These are phyloP conservation scores for Spea multiplicata DNA, from an alignment of 2,113 vertebrate species.

Conservation along the genomic window DNA sequence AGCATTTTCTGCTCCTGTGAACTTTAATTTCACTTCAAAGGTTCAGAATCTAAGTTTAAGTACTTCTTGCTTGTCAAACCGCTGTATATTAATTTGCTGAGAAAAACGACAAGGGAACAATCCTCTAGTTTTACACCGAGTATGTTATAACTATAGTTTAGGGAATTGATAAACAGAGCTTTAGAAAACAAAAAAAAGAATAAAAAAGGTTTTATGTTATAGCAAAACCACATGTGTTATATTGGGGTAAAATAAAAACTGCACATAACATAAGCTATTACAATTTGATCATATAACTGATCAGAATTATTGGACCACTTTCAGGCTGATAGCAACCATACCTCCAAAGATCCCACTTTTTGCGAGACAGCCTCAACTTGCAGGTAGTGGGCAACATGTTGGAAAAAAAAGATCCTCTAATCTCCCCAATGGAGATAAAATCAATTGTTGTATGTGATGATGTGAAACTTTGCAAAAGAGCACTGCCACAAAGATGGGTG, in stretches of 20 bases:
- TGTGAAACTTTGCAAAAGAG: too few species aligned
- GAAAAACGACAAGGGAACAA: constrained; percentile 31
- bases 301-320: too few species aligned
- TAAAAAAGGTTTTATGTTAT: background rate
- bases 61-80: constrained; percentile 21
- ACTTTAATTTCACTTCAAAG: constrained; percentile 30
- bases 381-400: too few species aligned
- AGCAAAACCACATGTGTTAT: background rate
- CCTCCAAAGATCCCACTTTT: too few species aligned
- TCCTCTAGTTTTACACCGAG: constrained; percentile 19
- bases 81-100: constrained; percentile 31
- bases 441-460: too few species aligned
- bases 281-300: too few species aligned
- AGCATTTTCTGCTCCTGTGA: constrained; percentile 27
- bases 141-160: constrained; percentile 26
- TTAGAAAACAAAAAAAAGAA: background rate
- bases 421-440: too few species aligned
- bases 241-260: background rate
- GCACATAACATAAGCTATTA: background rate
- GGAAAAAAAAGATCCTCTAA: too few species aligned
- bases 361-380: too few species aligned
- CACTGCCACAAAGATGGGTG: too few species aligned
- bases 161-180: constrained; percentile 31
- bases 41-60: constrained; percentile 14
- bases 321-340: too few species aligned